Conservation (phyloP, 2,113 vertebrate species). For the Herpetotheres cachinnans region DNA sequence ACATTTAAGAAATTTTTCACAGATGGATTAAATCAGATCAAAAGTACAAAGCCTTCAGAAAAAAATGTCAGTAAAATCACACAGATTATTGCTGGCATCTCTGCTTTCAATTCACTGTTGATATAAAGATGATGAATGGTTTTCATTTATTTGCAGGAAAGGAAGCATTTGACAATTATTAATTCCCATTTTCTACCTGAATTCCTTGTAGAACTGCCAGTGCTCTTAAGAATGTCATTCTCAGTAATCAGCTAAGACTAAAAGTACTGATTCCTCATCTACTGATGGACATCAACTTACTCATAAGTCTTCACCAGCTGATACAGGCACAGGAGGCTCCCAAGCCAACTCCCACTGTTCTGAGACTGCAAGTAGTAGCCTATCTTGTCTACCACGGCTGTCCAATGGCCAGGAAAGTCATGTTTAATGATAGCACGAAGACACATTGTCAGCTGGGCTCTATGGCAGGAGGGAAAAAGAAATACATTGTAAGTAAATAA, state of each 20-base stretch:
- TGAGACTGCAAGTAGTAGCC: constrained; percentile 88
- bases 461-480: constrained; percentile 19
- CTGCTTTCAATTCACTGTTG: background rate
- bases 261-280: background rate
- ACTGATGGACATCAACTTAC: constrained; percentile 79
- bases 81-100: background rate
- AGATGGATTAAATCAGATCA: background rate
- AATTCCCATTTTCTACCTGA: background rate
- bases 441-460: constrained; percentile 94
- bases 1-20: background rate
- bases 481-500: background rate
- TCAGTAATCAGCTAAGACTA: background rate
- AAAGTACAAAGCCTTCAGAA: background rate
- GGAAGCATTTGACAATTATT: background rate
- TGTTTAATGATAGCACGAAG: constrained; percentile 93
- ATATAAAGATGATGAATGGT: background rate
- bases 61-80: background rate
- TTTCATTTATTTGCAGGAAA: constrained; percentile 2
- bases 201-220: background rate
- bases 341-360: constrained; percentile 92
- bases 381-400: constrained; percentile 91
- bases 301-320: constrained; percentile 97
- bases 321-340: constrained; percentile 92
- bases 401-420: constrained; percentile 96
- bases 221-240: background rate